Conservation (phyloP, 92 coral and sea anemone genomes). For the Parazoanthus atlanticus region DNA sequence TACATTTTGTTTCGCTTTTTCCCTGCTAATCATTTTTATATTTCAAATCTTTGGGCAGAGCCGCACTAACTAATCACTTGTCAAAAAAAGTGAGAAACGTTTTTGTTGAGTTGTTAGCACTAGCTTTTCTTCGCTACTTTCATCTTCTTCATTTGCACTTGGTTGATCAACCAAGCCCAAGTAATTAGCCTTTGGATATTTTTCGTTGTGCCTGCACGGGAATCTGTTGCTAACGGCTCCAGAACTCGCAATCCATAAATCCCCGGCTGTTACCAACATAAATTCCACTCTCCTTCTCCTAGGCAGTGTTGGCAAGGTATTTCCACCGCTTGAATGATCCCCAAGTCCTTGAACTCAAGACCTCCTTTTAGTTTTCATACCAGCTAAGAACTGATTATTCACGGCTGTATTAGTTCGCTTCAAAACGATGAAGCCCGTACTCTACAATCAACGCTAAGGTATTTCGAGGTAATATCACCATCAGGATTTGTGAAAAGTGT, state of each 20-base stretch:
- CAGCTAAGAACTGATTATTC: not conserved
- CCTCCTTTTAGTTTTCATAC: not conserved
- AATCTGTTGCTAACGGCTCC: not conserved
- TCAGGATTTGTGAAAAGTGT: conserved; percentile 7
- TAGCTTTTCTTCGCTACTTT: not conserved
- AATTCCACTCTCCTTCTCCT: not conserved
- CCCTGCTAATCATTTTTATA: not conserved
- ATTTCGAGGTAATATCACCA: conserved; percentile 33
- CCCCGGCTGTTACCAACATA: not conserved
- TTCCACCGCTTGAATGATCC: not conserved
- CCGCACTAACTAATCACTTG: not conserved
- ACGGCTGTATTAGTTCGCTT: not conserved
- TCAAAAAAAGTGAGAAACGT: not conserved
- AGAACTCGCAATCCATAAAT: no score
- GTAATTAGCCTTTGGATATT: not conserved
- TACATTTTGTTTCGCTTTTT: not conserved
- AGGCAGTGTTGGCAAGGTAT: not conserved
- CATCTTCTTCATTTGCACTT: not conserved
- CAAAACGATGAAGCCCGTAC: conserved; percentile 35
- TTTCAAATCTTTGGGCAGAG: not conserved
- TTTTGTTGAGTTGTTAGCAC: not conserved
- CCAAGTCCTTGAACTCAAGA: not conserved
- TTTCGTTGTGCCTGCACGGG: not conserved
- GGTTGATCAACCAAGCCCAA: not conserved
- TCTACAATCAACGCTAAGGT: conserved; percentile 29